Evolutionary conservation across 2,888 invertebrate genomes (phyloP).

Genomic region (Ochlodes sylvanus): DNA sequence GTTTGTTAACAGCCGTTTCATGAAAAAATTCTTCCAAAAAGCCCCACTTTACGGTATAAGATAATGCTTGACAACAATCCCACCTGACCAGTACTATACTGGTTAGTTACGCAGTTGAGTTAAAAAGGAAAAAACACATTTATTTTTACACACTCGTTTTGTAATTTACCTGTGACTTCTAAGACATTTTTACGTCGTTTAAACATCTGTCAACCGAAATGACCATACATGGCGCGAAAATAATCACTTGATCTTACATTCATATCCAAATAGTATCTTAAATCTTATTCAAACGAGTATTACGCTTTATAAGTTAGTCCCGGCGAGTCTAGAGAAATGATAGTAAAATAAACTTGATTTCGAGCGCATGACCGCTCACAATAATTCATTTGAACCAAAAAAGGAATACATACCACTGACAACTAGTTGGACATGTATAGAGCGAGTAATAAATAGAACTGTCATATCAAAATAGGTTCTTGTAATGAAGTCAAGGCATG

Average conservation of each 20-base stretch:
- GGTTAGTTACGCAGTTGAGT: too few species aligned
- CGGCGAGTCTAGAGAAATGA: conserved; percentile 13
- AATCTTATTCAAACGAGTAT: background rate
- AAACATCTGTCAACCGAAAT: background rate
- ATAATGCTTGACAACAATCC: too few species aligned
- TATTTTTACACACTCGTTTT: background rate
- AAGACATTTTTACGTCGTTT: background rate
- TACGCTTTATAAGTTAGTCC: conserved; percentile 10
- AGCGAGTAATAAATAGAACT: background rate
- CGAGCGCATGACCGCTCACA: conserved; percentile 20
- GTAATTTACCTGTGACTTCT: background rate
- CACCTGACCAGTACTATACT: too few species aligned
- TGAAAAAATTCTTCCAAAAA: too few species aligned
- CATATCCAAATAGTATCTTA: conserved; percentile 3
- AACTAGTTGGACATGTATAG: conserved; percentile 5
- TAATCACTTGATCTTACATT: conserved; percentile 1
- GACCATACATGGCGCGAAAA: background rate
- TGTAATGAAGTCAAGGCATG: too few species aligned
- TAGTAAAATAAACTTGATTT: conserved; percentile 34
- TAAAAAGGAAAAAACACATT: background rate
- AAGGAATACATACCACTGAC: conserved; percentile 31
- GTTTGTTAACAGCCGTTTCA: too few species aligned
- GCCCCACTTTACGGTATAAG: too few species aligned
- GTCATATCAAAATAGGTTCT: background rate
- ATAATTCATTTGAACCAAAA: conserved; percentile 44